Conservation (phyloP, 2,888 invertebrate species). For the Hedychridium roseum region DNA sequence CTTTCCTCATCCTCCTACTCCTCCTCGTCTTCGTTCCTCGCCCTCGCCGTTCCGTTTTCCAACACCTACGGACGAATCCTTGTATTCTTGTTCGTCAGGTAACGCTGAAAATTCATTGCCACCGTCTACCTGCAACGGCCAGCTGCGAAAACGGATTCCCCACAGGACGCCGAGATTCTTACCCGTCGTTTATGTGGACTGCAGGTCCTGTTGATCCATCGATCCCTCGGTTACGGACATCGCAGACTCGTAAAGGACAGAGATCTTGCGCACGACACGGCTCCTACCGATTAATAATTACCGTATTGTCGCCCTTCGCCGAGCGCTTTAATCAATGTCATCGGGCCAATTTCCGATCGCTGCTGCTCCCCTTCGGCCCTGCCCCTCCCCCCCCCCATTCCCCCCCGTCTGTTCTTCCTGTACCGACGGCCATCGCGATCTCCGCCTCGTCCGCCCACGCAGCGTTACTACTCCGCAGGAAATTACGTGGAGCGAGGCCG, state of each 20-base stretch:
- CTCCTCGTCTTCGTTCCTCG: constrained; percentile 9
- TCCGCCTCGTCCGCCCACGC: constrained; percentile 36
- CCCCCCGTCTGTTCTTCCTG: constrained; percentile 29
- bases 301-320: constrained; percentile 52
- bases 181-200: too few species aligned
- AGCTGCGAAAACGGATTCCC: too few species aligned
- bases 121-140: too few species aligned
- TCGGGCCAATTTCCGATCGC: constrained; percentile 63
- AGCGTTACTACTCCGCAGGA: constrained; percentile 55
- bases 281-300: constrained; percentile 62
- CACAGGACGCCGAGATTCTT: too few species aligned
- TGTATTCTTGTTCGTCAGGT: too few species aligned
- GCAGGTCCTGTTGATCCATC: too few species aligned
- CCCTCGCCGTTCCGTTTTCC: neutral
- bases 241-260: too few species aligned
- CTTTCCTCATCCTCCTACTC: constrained; percentile 11
- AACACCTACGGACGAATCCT: too few species aligned
- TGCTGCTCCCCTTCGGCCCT: constrained; percentile 43
- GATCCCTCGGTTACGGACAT: too few species aligned
- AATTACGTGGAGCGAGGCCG: constrained; percentile 59
- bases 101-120: constrained; percentile 36
- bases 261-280: too few species aligned
- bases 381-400: constrained; percentile 29
- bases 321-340: constrained; percentile 64
- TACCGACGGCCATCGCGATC: constrained; percentile 25